A percentile compares a stretch with the other conserved stretches of the same genome.
Conservation (phyloP, 2,888 invertebrate species). For the Antheraea yamamai region DNA sequence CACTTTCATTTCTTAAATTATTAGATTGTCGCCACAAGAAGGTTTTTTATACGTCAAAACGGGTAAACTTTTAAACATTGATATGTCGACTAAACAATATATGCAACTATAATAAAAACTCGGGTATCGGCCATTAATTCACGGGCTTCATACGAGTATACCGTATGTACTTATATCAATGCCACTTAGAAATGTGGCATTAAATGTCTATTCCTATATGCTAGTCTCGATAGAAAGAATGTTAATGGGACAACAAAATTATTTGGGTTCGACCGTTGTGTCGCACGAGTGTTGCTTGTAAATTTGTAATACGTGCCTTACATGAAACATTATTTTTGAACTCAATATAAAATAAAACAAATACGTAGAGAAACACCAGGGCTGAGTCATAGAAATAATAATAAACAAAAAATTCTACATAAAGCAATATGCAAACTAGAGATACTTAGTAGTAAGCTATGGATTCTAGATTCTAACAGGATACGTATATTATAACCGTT, state of each 20-base stretch:
- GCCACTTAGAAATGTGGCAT: constrained; percentile 1
- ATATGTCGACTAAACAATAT: background rate
- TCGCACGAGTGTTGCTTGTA: constrained; percentile 45
- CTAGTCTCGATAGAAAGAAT: constrained; percentile 53
- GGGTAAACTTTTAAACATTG: background rate
- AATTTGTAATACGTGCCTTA: constrained; percentile 43
- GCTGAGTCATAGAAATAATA: background rate
- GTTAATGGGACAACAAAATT: constrained; percentile 51
- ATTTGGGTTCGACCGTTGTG: constrained; percentile 50
- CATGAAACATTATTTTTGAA: constrained; percentile 37
- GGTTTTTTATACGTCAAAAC: background rate
- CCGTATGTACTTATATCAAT: background rate
- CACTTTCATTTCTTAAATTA: background rate
- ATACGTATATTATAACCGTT: background rate
- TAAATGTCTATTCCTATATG: constrained; percentile 33
- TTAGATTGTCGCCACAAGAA: background rate
- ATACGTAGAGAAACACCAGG: background rate
- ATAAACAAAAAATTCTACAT: background rate
- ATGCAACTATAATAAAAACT: background rate
- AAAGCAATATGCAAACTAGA: background rate
- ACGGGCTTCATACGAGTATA: background rate
- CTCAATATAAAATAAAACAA: constrained; percentile 25
- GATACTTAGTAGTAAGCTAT: background rate
- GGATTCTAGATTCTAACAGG: background rate
- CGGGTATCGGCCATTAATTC: background rate